Evolutionary conservation across 1,140 invertebrate genomes (phyloP).

Genomic region (Drosophila sp.): DNA sequence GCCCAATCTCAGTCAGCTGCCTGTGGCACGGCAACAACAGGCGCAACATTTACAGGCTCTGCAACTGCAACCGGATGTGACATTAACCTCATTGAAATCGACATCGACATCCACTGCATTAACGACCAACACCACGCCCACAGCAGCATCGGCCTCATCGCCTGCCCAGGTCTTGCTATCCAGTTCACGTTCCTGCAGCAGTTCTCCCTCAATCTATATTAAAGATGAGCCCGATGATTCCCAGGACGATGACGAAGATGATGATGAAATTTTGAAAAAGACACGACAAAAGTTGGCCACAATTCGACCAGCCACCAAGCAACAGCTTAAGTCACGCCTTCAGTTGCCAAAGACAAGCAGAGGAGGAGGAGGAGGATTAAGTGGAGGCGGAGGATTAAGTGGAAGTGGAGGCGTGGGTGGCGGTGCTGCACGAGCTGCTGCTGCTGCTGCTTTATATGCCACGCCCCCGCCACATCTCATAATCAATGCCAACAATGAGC

Average conservation of each 20-base stretch:
- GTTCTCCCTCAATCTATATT: slow-evolving; percentile 77
- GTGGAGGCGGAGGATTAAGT: not conserved
- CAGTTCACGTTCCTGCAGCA: slow-evolving; percentile 69
- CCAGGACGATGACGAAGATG: slow-evolving; percentile 24
- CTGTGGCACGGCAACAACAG: slow-evolving; percentile 49
- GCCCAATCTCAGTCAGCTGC: slow-evolving; percentile 46
- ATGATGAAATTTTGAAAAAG: slow-evolving; percentile 6
- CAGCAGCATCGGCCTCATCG: not conserved
- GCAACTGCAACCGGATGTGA: slow-evolving; percentile 65
- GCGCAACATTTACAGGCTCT: slow-evolving; percentile 62
- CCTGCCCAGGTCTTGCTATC: slow-evolving; percentile 36
- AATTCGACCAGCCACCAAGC: slow-evolving; percentile 61
- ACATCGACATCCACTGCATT: slow-evolving; percentile 1
- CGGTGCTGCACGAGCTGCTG: not conserved
- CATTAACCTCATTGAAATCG: slow-evolving; percentile 51
- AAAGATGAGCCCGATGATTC: slow-evolving; percentile 73
- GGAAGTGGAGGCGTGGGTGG: not conserved
- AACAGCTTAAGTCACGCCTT: slow-evolving; percentile 59
- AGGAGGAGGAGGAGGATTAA: not conserved
- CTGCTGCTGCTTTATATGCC: slow-evolving; percentile 38
- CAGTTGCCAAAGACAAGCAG: slow-evolving; percentile 24
- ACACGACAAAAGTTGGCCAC: slow-evolving; percentile 55
- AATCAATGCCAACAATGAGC: slow-evolving; percentile 67
- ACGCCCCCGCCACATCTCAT: slow-evolving; percentile 61
- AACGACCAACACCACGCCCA: slow-evolving; percentile 6